Evolutionary conservation across 2,113 vertebrate species (phyloP).

Genomic region (Scolopax mira): DNA sequence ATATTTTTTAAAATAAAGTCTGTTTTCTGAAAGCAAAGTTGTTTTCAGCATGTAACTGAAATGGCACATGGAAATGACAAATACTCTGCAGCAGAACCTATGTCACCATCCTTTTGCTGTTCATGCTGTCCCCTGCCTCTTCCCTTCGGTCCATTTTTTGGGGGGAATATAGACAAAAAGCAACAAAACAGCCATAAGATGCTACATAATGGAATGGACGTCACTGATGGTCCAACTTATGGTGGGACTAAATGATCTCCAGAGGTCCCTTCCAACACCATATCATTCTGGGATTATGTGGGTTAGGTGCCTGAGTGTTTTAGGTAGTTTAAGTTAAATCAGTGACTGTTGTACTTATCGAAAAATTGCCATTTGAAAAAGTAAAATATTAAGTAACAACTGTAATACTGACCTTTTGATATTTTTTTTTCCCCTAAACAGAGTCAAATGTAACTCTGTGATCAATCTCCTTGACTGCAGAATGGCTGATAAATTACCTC

Average conservation of each 20-base stretch:
- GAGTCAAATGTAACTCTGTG: neutral
- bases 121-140: rapidly evolving
- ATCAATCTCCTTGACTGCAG: neutral
- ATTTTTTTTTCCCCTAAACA: neutral
- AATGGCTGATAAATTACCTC: neutral
- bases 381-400: neutral
- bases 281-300: too few species aligned
- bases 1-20: too few species aligned
- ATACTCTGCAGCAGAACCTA: neutral
- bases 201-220: neutral
- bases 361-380: neutral
- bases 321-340: neutral
- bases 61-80: too few species aligned
- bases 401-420: neutral
- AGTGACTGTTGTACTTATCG: neutral
- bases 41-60: neutral
- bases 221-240: too few species aligned
- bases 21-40: neutral
- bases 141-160: neutral
- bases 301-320: neutral
- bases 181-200: rapidly evolving
- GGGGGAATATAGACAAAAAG: neutral
- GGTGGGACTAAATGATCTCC: too few species aligned
- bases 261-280: too few species aligned
- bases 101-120: rapidly evolving